A percentile compares a stretch with the other conserved stretches of the same genome.
Evolutionary conservation across 37 sponge, comb jelly and placozoan genomes (phyloP).

Genomic region (Ianthella basta): DNA sequence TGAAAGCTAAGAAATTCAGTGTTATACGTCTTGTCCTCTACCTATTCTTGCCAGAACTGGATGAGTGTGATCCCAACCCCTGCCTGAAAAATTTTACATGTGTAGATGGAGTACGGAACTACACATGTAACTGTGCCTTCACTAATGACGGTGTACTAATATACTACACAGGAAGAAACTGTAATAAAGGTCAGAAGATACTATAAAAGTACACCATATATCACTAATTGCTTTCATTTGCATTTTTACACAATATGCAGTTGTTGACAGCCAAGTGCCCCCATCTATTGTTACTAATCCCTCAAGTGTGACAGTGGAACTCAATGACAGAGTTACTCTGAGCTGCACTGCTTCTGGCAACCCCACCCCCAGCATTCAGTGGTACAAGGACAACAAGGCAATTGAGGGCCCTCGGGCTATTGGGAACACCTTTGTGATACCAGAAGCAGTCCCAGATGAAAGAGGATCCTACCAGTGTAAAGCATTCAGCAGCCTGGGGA

Average conservation of each 20-base stretch:
- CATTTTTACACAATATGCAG: not conserved
- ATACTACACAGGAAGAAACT: no score
- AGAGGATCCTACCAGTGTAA: conserved; percentile 14
- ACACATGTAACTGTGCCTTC: no score
- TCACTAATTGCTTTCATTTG: no score
- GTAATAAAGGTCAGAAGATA: no score
- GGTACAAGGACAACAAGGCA: not conserved
- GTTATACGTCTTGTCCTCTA: no score
- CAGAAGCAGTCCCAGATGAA: not conserved
- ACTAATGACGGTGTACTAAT: no score
- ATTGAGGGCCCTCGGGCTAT: not conserved
- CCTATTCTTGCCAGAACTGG: no score
- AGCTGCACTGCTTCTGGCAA: not conserved
- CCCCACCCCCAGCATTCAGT: not conserved
- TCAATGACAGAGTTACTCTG: not conserved
- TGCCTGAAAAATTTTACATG: no score
- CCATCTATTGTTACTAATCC: not conserved
- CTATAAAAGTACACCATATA: no score
- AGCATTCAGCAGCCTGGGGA: not conserved
- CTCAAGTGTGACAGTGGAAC: not conserved
- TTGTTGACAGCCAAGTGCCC: not conserved
- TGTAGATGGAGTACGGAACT: no score
- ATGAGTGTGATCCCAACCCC: no score
- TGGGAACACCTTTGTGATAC: not conserved
- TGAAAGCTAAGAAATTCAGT: no score